Percentiles rank a stretch among this genome's conserved stretches.
phyloP scores from a whole-genome alignment of 2,113 vertebrate species.

The Ammodytes dubius region DNA sequence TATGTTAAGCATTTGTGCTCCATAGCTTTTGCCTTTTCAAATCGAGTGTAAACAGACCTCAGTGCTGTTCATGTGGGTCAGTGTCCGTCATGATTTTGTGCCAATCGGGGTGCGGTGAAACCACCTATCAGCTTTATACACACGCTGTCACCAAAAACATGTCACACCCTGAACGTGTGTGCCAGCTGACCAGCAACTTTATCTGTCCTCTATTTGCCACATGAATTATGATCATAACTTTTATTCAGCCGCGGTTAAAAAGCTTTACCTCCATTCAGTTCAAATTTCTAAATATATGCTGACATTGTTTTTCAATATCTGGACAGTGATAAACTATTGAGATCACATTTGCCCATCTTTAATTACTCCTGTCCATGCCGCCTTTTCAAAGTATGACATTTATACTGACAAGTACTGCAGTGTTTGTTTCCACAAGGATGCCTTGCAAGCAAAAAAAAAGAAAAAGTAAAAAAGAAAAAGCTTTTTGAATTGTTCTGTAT shows the following conservation, averaged over 20 bases:
- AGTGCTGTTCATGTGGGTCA: background rate
- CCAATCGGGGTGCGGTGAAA: slow-evolving; percentile 61
- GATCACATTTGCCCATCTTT: background rate
- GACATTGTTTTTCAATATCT: background rate
- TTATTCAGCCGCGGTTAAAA: background rate
- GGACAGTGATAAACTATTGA: background rate
- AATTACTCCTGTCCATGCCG: background rate
- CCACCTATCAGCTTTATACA: slow-evolving; percentile 62
- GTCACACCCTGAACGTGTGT: slow-evolving; percentile 38
- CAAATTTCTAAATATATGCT: background rate
- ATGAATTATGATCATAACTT: background rate
- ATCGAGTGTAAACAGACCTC: background rate
- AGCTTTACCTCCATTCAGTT: background rate
- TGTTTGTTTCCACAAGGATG: background rate
- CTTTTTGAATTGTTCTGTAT: slow-evolving; percentile 1
- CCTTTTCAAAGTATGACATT: background rate
- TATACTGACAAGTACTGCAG: background rate
- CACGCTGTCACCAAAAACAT: slow-evolving; percentile 9
- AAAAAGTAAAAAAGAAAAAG: slow-evolving; percentile 33
- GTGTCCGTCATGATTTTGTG: slow-evolving; percentile 14
- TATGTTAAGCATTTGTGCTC: background rate
- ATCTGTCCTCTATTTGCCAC: background rate
- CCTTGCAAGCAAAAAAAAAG: slow-evolving; percentile 13
- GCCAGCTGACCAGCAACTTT: slow-evolving; percentile 27
- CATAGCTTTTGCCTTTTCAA: background rate